Evolutionary conservation across 2,888 invertebrate species (phyloP).

Genomic region (Drosophila helvetica): DNA sequence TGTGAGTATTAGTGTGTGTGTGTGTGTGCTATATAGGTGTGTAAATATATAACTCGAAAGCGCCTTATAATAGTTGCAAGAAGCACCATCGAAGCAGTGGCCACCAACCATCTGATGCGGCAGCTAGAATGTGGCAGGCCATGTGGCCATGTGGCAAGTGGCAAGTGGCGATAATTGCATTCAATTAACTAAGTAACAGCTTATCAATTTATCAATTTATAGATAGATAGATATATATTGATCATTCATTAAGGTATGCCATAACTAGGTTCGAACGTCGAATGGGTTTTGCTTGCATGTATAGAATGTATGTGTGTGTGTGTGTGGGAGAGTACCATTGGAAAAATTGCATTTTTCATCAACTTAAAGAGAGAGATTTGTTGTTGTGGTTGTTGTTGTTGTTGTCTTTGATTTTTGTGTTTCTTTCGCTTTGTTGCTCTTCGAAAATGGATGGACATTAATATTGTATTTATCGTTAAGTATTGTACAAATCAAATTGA

Average conservation of each 20-base stretch:
- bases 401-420: constrained; percentile 11
- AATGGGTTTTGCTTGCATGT: constrained; percentile 6
- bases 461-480: constrained; percentile 51
- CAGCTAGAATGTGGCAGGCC: constrained; percentile 12
- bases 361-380: constrained; percentile 60
- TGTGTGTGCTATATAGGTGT: constrained; percentile 36
- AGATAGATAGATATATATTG: neutral
- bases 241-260: constrained; percentile 13
- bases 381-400: constrained; percentile 26
- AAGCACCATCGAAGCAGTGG: constrained; percentile 52
- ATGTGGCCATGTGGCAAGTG: constrained; percentile 3
- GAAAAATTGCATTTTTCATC: constrained; percentile 75
- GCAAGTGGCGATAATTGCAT: constrained; percentile 54
- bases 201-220: constrained; percentile 55
- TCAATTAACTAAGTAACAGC: constrained; percentile 79
- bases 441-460: constrained; percentile 76
- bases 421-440: constrained; percentile 45
- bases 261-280: constrained; percentile 1
- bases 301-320: constrained; percentile 1
- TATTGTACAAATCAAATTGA: constrained; percentile 67
- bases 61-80: constrained; percentile 58
- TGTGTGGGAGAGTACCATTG: constrained; percentile 65
- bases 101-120: constrained; percentile 38
- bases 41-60: constrained; percentile 66
- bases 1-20: constrained; percentile 33